A percentile compares a stretch with the other conserved stretches of the same genome.
These are phyloP conservation scores for Rhea americana DNA, from an alignment of 2,113 vertebrate genomes.

Conservation along the genomic window DNA sequence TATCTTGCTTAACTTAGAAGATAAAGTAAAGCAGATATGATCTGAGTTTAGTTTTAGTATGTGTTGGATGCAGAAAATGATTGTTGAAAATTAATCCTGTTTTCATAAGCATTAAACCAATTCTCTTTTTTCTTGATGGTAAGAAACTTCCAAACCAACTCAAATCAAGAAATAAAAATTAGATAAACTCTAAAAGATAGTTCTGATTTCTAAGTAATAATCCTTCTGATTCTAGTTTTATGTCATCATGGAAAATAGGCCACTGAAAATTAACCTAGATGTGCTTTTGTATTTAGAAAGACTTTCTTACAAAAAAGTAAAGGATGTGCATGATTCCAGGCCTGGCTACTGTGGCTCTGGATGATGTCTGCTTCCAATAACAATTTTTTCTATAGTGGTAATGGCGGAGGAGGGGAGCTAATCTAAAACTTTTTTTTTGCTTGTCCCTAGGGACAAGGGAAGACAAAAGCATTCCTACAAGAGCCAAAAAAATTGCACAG, in stretches of 20 bases:
- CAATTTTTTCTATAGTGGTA: not conserved
- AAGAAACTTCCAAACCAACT: not conserved
- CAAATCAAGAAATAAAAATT: not conserved
- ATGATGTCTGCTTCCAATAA: not conserved
- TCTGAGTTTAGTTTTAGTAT: not conserved
- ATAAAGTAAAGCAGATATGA: not conserved
- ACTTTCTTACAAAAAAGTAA: not conserved
- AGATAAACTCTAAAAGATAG: not conserved
- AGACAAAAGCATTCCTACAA: slow-evolving; percentile 7
- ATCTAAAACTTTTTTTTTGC: not conserved
- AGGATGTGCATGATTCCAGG: not conserved
- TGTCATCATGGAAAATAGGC: not conserved
- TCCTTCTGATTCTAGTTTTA: not conserved
- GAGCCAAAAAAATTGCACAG: not conserved
- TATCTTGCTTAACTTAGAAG: not conserved
- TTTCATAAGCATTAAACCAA: not conserved
- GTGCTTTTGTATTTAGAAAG: not conserved
- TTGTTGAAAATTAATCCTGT: not conserved
- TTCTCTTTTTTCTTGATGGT: not conserved
- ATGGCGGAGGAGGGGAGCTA: not conserved
- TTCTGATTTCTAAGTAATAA: not conserved
- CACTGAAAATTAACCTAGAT: not conserved
- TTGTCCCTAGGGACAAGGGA: not conserved
- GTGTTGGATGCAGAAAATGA: not conserved
- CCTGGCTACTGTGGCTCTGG: not conserved